phyloP scores from a whole-genome alignment of 1,140 invertebrate genomes.

The Lordiphosa mommai region DNA sequence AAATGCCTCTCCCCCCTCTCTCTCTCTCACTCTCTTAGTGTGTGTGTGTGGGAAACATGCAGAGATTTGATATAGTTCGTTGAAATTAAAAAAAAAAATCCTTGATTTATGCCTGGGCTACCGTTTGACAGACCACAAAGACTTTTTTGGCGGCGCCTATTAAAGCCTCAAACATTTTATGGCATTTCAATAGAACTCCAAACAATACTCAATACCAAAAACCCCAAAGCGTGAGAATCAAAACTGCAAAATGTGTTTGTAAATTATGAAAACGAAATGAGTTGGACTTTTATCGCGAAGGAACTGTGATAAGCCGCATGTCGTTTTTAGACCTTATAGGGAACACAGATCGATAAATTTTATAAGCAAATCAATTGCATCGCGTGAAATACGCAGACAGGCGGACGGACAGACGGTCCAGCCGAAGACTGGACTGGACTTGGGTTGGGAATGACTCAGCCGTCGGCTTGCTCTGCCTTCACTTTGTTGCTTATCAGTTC shows the following conservation, averaged over 20 bases:
- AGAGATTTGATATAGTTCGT: conserved; percentile 49
- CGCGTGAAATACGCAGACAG: conserved; percentile 70
- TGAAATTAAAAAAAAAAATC: conserved; percentile 45
- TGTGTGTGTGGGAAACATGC: conserved; percentile 64
- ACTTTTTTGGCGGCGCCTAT: conserved; percentile 62
- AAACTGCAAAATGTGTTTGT: conserved; percentile 5
- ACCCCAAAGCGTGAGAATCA: conserved; percentile 40
- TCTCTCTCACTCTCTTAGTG: conserved; percentile 2
- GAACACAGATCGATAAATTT: conserved; percentile 71
- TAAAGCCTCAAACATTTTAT: conserved; percentile 74
- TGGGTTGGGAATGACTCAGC: conserved; percentile 30
- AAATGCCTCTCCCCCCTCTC: conserved; percentile 36
- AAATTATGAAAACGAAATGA: conserved; percentile 68
- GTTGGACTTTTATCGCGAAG: too few relatives aligned
- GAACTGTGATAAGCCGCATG: too few relatives aligned
- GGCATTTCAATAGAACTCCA: conserved; percentile 70
- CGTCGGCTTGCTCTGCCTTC: conserved; percentile 9
- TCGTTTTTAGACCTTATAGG: conserved; percentile 19
- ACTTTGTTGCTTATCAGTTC: conserved; percentile 61
- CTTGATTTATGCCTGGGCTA: conserved; percentile 75
- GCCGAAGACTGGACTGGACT: conserved; percentile 15
- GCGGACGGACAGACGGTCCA: conserved; percentile 15
- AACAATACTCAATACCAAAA: background rate
- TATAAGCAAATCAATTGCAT: conserved; percentile 77
- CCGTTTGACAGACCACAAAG: conserved; percentile 63